Base-by-base conservation (phyloP, 2,113 vertebrate species). In the Gasterosteus nipponicus region DNA sequence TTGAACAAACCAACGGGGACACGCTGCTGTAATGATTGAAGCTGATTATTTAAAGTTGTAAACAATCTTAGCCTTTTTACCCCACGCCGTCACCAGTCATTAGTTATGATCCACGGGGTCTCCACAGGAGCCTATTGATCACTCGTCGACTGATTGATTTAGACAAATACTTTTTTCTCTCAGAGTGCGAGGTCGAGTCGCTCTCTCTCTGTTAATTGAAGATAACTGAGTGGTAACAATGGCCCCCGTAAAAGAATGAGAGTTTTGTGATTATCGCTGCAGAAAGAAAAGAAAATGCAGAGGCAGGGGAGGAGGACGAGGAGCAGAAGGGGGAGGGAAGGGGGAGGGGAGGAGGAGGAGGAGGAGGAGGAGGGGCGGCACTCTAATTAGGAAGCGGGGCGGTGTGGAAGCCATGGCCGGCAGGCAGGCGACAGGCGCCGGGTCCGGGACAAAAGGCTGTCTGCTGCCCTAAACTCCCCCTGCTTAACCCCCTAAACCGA, bases 371-470 rank as follows among this genome's bases (percentile, higher is more conserved):
- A 46, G 51, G 60, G 69, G 33, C 33, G 90, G 56, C 61, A 74
- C 89, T 91, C 92, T 95, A 94, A 94, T 92, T 94, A 94, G 94
- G 93, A 94, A 90, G 83, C 89, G 81, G 80, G 81, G 88, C 87
- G 90, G 85, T 59, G 91, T 82, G 88, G 90, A 93, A 93, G 94
- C 93, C 90, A 91, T 90, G 92, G 90, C 92, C 92, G 81, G 94
- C 89, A 90, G 89, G 93, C 91, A 96, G 95, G 95, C 93, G 94
- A 91, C 93, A 94, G 95, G 95, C 93, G 94, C 93, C 94, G 89
- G 89, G 90, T 90, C 86, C 77, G 57, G 79, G 93, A 94, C 92
- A 95, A 95, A 95, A 91, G 89, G 74, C 88, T 95, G 95, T 95
- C 95, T 95, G 92, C 94, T 88, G 90, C 92, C 92, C 86, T 80